phyloP scores from a whole-genome alignment of 2,888 invertebrate species.

The Bedellia somnulentella region DNA sequence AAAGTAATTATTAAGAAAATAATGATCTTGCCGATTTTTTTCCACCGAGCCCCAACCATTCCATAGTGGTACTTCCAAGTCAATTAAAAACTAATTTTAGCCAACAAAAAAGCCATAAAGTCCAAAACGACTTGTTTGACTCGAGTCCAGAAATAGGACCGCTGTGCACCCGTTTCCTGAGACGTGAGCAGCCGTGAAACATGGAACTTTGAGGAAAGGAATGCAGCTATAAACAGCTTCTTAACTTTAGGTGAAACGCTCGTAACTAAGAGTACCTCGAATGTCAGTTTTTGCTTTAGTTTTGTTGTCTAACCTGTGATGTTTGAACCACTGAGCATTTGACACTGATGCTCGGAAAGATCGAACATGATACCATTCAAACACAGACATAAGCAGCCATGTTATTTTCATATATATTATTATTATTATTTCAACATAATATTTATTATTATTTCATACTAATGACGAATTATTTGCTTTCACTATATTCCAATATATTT shows the following conservation, averaged over 20 bases:
- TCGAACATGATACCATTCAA: too few relatives aligned
- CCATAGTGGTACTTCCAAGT: background rate
- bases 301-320: background rate
- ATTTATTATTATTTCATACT: too few relatives aligned
- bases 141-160: constrained; percentile 6
- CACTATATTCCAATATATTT: too few relatives aligned
- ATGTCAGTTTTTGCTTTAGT: constrained; percentile 1
- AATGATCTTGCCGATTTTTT: too few relatives aligned
- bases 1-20: too few relatives aligned
- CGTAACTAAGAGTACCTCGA: too few relatives aligned
- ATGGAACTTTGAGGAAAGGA: constrained; percentile 3
- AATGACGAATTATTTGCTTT: too few relatives aligned
- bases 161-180: constrained; percentile 5
- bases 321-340: too few relatives aligned
- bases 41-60: background rate
- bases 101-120: constrained; percentile 8
- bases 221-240: constrained; percentile 6
- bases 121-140: constrained; percentile 8
- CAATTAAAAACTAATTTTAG: constrained; percentile 5
- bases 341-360: too few relatives aligned
- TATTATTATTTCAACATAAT: too few relatives aligned
- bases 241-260: constrained; percentile 6
- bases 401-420: too few relatives aligned
- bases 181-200: constrained; percentile 2
- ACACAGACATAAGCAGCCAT: too few relatives aligned